Evolutionary conservation across 2,888 invertebrate species (phyloP).

Genomic region (Coronaproctus castanopsis): DNA sequence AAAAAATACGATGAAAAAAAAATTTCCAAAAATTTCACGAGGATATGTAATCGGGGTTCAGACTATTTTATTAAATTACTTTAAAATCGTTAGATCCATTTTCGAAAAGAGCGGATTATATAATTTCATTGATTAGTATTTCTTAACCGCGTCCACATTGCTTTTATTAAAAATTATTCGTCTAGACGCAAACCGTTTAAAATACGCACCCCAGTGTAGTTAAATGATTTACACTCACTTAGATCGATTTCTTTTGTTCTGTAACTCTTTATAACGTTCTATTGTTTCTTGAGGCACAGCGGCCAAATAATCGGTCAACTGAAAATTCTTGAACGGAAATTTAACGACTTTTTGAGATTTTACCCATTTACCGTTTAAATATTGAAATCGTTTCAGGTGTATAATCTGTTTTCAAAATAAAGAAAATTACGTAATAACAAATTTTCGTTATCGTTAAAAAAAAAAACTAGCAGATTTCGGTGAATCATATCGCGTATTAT

Average conservation of each 20-base stretch:
- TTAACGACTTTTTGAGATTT: slow-evolving; percentile 85
- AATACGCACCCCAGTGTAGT: no score
- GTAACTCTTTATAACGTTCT: slow-evolving; percentile 39
- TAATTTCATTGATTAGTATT: neutral
- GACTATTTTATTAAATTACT: no score
- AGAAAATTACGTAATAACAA: neutral
- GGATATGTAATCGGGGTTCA: no score
- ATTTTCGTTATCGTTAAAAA: neutral
- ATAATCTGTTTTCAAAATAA: slow-evolving; percentile 44
- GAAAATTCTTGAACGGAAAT: slow-evolving; percentile 68
- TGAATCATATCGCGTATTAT: no score
- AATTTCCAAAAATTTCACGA: no score
- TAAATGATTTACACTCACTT: no score
- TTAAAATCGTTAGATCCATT: no score
- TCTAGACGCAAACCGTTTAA: no score
- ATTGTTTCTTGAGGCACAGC: slow-evolving; percentile 59
- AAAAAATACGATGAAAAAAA: neutral
- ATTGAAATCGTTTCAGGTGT: slow-evolving; percentile 81
- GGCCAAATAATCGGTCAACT: slow-evolving; percentile 69
- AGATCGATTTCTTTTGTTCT: slow-evolving; percentile 19
- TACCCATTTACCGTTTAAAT: slow-evolving; percentile 75
- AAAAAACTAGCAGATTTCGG: neutral
- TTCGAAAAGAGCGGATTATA: no score
- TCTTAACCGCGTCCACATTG: neutral
- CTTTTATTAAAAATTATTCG: no score